Evolutionary conservation across 2,797 vertebrate genomes (phyloP).

Genomic region (Bufotes viridis): DNA sequence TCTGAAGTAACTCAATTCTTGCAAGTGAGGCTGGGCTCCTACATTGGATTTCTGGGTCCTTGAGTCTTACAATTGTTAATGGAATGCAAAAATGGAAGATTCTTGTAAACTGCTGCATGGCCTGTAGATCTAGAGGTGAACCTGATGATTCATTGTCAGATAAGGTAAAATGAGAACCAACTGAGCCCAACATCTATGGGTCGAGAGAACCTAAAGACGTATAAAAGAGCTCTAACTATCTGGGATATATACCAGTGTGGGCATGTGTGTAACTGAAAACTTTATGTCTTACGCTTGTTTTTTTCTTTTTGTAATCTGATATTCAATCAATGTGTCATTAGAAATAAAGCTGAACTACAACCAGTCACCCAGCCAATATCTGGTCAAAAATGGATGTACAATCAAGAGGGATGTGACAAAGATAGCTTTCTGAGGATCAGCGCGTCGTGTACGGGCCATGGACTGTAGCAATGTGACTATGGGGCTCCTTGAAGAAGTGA

Average conservation of each 20-base stretch:
- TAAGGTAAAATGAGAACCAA: neutral
- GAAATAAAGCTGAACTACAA: too few species aligned
- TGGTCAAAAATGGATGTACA: too few species aligned
- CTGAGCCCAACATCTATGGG: neutral
- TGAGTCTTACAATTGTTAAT: neutral
- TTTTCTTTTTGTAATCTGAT: neutral
- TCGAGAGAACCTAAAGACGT: neutral
- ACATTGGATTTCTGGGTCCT: neutral
- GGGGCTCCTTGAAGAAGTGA: neutral
- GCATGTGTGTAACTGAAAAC: neutral
- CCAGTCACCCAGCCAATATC: too few species aligned
- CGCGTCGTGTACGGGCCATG: neutral
- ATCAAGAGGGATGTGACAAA: too few species aligned
- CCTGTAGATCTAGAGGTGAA: neutral
- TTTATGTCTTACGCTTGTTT: neutral
- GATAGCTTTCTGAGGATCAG: neutral
- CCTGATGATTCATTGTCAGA: neutral
- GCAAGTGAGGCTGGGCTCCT: neutral
- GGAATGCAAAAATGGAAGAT: neutral
- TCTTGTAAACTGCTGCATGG: neutral
- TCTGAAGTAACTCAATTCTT: constrained; percentile 36
- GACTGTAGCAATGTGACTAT: neutral
- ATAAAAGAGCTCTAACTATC: neutral
- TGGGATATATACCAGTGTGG: neutral
- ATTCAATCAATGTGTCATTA: neutral